phyloP scores from a whole-genome alignment of 2,888 invertebrate species.

The Polyommatus icarus region DNA sequence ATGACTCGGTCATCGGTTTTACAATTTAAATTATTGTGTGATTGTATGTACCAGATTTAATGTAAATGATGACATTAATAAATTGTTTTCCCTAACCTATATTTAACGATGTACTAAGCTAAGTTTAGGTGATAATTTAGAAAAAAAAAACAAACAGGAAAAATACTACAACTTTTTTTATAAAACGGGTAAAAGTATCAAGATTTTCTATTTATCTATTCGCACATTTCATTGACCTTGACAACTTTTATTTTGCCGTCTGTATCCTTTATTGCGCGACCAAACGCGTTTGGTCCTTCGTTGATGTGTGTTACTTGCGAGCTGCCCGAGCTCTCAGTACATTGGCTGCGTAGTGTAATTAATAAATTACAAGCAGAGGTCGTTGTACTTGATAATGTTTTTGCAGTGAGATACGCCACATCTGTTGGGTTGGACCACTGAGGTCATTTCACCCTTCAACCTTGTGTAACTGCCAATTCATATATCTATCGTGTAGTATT shows the following conservation, averaged over 20 bases:
- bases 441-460: conserved; percentile 64
- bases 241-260: conserved; percentile 63
- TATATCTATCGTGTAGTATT: not conserved
- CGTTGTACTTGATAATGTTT: conserved; percentile 71
- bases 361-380: conserved; percentile 76
- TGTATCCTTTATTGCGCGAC: conserved; percentile 53
- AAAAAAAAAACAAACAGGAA: not conserved
- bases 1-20: conserved; percentile 25
- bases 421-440: conserved; percentile 69
- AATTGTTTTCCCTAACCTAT: not conserved
- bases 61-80: not conserved
- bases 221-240: conserved; percentile 54
- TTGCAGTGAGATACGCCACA: conserved; percentile 73
- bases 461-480: conserved; percentile 43
- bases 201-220: not conserved
- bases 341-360: conserved; percentile 68
- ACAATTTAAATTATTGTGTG: conserved; percentile 25
- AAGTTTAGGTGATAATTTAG: not conserved
- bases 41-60: not conserved
- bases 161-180: not conserved
- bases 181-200: not conserved
- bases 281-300: conserved; percentile 51
- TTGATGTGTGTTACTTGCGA: not conserved
- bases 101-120: not conserved
- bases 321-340: conserved; percentile 50